phyloP scores from a whole-genome alignment of 2,888 invertebrate genomes.

The Teleogryllus oceanicus region DNA sequence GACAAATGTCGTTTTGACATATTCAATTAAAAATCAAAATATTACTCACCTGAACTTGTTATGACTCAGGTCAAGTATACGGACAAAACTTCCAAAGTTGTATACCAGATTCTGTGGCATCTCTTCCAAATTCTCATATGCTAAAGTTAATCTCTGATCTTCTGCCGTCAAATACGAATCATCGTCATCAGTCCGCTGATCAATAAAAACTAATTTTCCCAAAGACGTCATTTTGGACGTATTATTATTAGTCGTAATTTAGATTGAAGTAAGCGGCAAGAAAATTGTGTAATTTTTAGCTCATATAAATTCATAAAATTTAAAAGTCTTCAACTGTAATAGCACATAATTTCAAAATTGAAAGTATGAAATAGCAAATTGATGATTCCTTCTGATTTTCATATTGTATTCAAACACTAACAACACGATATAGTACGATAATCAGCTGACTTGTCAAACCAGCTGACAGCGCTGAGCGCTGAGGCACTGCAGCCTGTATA shows the following conservation, averaged over 20 bases:
- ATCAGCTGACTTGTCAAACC: background rate
- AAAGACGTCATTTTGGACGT: slow-evolving; percentile 22
- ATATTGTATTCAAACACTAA: background rate
- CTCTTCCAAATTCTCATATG: slow-evolving; percentile 64
- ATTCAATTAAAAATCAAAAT: slow-evolving; percentile 8
- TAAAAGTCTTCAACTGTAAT: too few species aligned
- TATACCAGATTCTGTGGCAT: slow-evolving; percentile 63
- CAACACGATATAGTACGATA: background rate
- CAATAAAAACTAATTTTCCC: slow-evolving; percentile 19
- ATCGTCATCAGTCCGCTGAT: slow-evolving; percentile 32
- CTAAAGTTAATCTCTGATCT: slow-evolving; percentile 60
- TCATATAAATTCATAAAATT: too few species aligned
- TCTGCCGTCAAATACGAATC: slow-evolving; percentile 42
- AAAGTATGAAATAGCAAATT: too few species aligned
- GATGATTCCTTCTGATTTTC: too few species aligned
- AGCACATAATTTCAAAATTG: too few species aligned
- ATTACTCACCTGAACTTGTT: slow-evolving; percentile 66
- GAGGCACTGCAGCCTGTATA: too few species aligned
- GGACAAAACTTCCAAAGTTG: slow-evolving; percentile 58
- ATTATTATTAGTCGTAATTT: too few species aligned
- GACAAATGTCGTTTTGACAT: slow-evolving; percentile 25
- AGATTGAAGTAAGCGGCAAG: too few species aligned
- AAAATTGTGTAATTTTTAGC: too few species aligned
- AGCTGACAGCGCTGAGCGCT: background rate
- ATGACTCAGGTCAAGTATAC: slow-evolving; percentile 67